Base-by-base conservation (phyloP, 2,888 invertebrate genomes). In the Chesias legatella region DNA sequence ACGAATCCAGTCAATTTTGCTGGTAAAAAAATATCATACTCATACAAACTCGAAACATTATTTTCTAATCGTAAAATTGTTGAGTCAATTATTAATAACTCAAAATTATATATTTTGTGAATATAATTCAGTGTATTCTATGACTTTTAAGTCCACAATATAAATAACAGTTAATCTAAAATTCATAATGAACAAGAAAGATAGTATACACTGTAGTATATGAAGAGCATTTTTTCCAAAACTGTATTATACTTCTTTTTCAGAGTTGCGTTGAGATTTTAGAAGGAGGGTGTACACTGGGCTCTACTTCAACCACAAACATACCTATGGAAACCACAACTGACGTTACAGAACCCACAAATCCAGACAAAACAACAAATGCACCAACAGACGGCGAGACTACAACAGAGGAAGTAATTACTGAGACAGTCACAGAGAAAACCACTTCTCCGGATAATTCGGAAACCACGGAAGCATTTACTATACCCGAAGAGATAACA, bases 251-350 rank as follows among this genome's bases (percentile, higher is more conserved):
- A 25, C 1, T 17, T 7, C 2, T 10, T 10, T 33, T 25, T 25
- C 25, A 33, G 33, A 49, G 52, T 0, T 56, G 56, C 6, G 46
- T 2, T 17, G 51, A 10, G 13, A 29, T 31, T 1, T n/a, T 9
- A 1, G 33, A 33, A 17, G 33, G 33, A 8, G 40, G 28, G 1
- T 33, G 33, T 11, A 25, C 17, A 0, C 17, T 25, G 2, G 11
- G 10, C 7, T 25, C 17, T 1, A n/a, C 28, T 17, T 3, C 33
- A 1, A 33, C 35, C 6, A 42, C 35, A 6, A 10, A 6, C 2
- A 7, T 13, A 3, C 36, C 41, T n/a, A 41, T 41, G 23, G 34
- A 10, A n/a, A 30, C 21, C 8, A 33, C 43, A 1, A 36, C 39
- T 7, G 39, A 36, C n/a, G 33, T 1, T 6, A 4, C 31, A 2